Evolutionary conservation across 2,113 vertebrate genomes (phyloP), one percentile per base, ranked within the genome.

Genomic region (Lepisosteus osseus): DNA sequence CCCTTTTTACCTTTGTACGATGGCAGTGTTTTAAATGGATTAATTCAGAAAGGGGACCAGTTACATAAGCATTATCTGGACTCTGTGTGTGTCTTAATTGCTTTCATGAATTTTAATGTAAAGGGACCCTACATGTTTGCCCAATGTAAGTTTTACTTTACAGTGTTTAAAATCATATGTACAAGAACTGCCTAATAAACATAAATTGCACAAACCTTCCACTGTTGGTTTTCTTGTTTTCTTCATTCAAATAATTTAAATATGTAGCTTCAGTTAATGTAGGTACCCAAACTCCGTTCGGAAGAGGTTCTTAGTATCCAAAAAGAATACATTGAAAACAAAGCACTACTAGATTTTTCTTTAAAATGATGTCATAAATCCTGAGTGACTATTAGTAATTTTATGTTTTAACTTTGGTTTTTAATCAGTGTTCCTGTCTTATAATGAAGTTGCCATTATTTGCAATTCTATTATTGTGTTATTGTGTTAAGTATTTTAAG

Each of bases 181-280:
- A 87, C 82, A 89, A 89, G 80, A 87, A 85, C 83, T 91, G 86
- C 86, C 83, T 92, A 93, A 93, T 93, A 92, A 93, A 93, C 80
- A 84, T 88, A 82, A 86, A 90, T 83, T 82, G 79, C 84, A 86
- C 78, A 40, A 64, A 9, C 54, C 54, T 61, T 43, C 14, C n/a
- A 17, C 17, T 44, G 29, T 29, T 29, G 29, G 29, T 29, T 69
- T 40, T 55, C 7, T 61, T 61, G 13, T 61, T 61, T 61, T 61
- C 17, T 14, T 61, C 9, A 6, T 51, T 51, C 47, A 9, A 51
- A 9, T 51, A 9, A 51, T 29, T 29, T 29, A 29, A 29, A 29
- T 29, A 29, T 29, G 29, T 29, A 29, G 29, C 29, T 29, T 29
- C 29, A 29, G 29, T 29, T 29, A 29, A 29, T 29, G 29, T 29